Evolutionary conservation across 1,140 invertebrate genomes (phyloP), one percentile per base, ranked within the genome.

Genomic region (Augochlora pura): DNA sequence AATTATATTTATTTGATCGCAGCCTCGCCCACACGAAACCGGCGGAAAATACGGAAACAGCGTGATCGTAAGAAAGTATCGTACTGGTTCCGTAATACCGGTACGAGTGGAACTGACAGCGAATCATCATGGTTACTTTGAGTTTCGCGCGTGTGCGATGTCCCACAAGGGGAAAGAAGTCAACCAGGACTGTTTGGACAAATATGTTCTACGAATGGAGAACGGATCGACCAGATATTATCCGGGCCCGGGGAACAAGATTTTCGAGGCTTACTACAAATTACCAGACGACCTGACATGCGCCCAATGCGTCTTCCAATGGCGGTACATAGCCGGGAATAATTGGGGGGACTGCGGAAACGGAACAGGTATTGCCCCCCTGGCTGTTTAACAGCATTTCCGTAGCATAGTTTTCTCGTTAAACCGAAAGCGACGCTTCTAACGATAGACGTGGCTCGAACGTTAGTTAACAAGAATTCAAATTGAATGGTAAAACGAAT

Each of bases 121-220:
- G 7, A 95, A 94, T 85, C 97, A 98, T 90, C 94, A 94, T 82
- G 98, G 98, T 14, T 98, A 95, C 91, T 98, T 98, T 87, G 97
- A 98, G 89, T 98, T 98, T 92, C 94, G 96, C 74, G 86, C 97
- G 0, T 99, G 97, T 88, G 95, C 97, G 0, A 94, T 94, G 89
- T 94, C 93, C 52, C 90, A 90, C 75, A 91, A 54, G 54, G 91
- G 87, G 80, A 94, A 93, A 77, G 93, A 93, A 63, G 95, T 95
- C 0, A 95, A 94, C 1, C 96, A 98, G 87, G 94, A 95, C 0
- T 98, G 97, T 86, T 92, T 98, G 38, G 96, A 98, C 88, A 92
- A 95, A 82, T 92, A 97, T 89, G 83, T 97, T 0, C 91, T 98
- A 0, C 89, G 93, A 63, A 91, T 95, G 62, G 92, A 93, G 21